These are phyloP conservation scores for Heterodera filipjevi DNA, from an alignment of 2,888 invertebrate genomes.

Conservation along the genomic window DNA sequence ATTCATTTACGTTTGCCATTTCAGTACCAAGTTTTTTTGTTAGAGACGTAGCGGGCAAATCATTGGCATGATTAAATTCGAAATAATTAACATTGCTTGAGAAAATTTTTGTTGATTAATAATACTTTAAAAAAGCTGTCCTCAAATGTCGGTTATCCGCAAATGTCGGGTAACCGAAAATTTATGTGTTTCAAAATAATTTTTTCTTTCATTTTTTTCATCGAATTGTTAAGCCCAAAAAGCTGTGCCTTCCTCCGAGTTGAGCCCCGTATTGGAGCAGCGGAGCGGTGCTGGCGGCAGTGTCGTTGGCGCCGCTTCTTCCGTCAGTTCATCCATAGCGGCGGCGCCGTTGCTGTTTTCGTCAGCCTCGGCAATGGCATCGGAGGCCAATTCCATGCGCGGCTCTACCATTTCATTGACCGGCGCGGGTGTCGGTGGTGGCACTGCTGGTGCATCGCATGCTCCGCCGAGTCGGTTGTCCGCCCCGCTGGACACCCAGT, in stretches of 20 bases:
- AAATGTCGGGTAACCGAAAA: too few species aligned
- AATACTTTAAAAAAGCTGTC: too few species aligned
- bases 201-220: neutral
- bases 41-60: too few species aligned
- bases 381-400: conserved; percentile 47
- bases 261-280: conserved; percentile 42
- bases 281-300: conserved; percentile 12
- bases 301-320: neutral
- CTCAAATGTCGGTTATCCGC: too few species aligned
- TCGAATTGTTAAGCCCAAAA: conserved; percentile 40
- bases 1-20: too few species aligned
- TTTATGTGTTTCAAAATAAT: too few species aligned
- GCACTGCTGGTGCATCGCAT: neutral
- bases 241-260: conserved; percentile 28
- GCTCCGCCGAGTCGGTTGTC: neutral
- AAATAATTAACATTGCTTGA: too few species aligned
- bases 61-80: too few species aligned
- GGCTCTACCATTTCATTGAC: conserved; percentile 51
- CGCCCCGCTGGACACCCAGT: conserved; percentile 10
- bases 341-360: neutral
- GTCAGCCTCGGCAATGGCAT: conserved; percentile 29
- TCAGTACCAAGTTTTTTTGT: too few species aligned
- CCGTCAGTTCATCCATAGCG: neutral
- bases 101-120: too few species aligned
- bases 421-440: conserved; percentile 33